Conservation (phyloP, 2,797 vertebrate species). For the Chelon labrosus region DNA sequence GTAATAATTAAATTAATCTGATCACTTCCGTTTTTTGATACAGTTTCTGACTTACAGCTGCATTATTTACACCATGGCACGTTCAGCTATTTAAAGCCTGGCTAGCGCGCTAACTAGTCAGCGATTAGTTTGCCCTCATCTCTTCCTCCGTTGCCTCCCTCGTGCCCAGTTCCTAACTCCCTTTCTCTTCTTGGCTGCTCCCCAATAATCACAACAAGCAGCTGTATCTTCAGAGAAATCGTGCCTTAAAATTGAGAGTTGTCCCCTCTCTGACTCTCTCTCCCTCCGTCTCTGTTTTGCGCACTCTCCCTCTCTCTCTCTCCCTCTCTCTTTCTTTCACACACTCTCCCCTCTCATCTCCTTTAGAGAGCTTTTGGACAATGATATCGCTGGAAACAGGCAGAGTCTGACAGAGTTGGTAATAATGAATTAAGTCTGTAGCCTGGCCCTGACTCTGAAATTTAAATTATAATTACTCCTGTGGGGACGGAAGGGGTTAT, state of each 20-base stretch:
- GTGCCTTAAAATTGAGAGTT: slow-evolving; percentile 82
- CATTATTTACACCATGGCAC: slow-evolving; percentile 29
- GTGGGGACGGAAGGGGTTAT: slow-evolving; percentile 86
- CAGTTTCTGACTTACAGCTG: neutral
- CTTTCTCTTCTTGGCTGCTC: slow-evolving; percentile 54
- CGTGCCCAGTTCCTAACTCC: slow-evolving; percentile 68
- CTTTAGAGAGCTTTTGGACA: slow-evolving; percentile 85
- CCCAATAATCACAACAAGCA: slow-evolving; percentile 88
- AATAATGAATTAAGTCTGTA: slow-evolving; percentile 87
- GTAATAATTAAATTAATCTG: no score
- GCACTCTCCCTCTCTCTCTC: slow-evolving; percentile 15
- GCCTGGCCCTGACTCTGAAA: slow-evolving; percentile 86
- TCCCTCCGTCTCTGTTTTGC: neutral
- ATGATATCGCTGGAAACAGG: slow-evolving; percentile 85
- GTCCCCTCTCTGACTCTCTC: slow-evolving; percentile 47
- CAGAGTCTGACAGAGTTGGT: slow-evolving; percentile 83
- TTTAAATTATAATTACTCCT: slow-evolving; percentile 91
- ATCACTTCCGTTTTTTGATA: no score
- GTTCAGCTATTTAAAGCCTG: slow-evolving; percentile 83
- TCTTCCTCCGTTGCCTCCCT: slow-evolving; percentile 28
- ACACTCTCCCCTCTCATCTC: slow-evolving; percentile 78
- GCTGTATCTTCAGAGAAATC: slow-evolving; percentile 87
- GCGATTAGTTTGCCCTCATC: slow-evolving; percentile 42
- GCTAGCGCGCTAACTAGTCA: slow-evolving; percentile 12
- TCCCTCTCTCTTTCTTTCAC: slow-evolving; percentile 59